phyloP scores from a whole-genome alignment of 2,797 vertebrate species.

The Podarcis lilfordi region DNA sequence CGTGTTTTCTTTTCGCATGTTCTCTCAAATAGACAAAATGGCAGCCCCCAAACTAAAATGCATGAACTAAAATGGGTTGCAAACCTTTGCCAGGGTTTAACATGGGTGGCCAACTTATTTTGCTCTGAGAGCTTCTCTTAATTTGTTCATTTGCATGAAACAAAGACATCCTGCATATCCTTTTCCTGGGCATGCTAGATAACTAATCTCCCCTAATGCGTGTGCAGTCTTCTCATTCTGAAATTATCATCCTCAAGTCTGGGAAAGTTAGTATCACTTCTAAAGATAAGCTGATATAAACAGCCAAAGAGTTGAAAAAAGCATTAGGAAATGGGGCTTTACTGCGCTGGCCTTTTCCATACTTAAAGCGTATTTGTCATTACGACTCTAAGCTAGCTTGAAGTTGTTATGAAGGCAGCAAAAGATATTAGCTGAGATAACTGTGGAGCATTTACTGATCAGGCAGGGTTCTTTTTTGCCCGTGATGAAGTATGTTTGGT shows the following conservation, averaged over 20 bases:
- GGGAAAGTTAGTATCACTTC: not conserved
- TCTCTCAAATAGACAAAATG: not conserved
- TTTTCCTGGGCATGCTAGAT: not conserved
- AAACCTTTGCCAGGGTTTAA: not conserved
- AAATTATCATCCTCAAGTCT: not conserved
- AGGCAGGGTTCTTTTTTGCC: not conserved
- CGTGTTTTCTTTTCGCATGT: not conserved
- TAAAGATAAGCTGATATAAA: not conserved
- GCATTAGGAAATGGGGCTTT: not conserved
- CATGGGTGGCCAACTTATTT: not conserved
- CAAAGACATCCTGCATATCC: not conserved
- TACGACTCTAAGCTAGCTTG: not conserved
- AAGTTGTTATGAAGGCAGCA: not conserved
- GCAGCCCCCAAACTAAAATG: not conserved
- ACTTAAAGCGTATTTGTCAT: not conserved
- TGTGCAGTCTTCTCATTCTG: not conserved
- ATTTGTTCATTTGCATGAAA: not conserved
- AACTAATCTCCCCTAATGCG: not conserved
- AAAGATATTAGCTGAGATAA: not conserved
- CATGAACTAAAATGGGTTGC: not conserved
- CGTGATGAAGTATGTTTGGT: not conserved
- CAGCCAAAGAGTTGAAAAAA: not conserved
- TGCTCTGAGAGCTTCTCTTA: not conserved
- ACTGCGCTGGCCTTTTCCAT: not conserved
- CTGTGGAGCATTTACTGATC: not conserved